Conservation (phyloP, 2,888 invertebrate genomes). For the Ophion obscuratus region DNA sequence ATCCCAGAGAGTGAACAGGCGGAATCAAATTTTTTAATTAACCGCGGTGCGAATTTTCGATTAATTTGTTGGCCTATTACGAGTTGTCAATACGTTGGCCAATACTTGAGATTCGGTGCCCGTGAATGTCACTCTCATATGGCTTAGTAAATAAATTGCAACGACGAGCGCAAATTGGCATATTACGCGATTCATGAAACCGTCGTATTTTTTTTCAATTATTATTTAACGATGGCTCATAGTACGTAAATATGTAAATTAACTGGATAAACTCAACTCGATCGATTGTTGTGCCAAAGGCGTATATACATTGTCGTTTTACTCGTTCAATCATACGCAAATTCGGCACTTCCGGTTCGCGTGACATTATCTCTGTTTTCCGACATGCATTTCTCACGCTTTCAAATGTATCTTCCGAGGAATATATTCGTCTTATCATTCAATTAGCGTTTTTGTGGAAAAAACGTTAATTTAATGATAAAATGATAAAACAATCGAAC, state of each 20-base stretch:
- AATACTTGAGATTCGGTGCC: conserved; percentile 8
- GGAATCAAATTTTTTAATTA: conserved; percentile 17
- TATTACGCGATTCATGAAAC: background rate
- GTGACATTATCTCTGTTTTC: background rate
- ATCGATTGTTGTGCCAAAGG: conserved; percentile 71
- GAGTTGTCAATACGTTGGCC: conserved; percentile 12
- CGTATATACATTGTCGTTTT: conserved; percentile 20
- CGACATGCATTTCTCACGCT: background rate
- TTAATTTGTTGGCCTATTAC: background rate
- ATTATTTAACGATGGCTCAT: background rate
- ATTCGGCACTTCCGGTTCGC: conserved; percentile 3
- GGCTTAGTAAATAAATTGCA: background rate
- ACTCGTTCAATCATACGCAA: background rate
- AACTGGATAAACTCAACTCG: conserved; percentile 34
- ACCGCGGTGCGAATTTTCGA: conserved; percentile 8
- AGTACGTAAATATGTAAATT: background rate
- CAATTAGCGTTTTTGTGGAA: too few relatives aligned
- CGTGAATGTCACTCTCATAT: background rate
- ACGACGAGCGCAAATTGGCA: background rate
- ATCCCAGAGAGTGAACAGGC: conserved; percentile 26
- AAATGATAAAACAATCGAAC: too few relatives aligned
- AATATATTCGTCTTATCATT: too few relatives aligned
- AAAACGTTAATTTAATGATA: too few relatives aligned
- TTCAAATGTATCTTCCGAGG: too few relatives aligned
- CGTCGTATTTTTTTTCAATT: background rate